Evolutionary conservation across 2,113 vertebrate species (phyloP).

Genomic region (Nerophis lumbriciformis): DNA sequence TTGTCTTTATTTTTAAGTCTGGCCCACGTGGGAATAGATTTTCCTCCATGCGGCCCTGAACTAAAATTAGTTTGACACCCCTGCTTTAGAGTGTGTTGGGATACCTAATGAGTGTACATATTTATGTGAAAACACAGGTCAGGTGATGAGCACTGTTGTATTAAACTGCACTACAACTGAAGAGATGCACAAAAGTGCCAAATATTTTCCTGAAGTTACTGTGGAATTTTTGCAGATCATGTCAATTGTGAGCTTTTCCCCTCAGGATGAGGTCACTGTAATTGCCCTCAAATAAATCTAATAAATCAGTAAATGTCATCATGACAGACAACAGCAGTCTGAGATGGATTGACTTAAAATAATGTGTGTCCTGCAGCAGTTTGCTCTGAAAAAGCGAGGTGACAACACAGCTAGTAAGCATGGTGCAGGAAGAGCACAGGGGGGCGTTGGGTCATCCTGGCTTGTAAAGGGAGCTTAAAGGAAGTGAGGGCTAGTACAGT

Average conservation of each 20-base stretch:
- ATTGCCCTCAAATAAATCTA: slow-evolving; percentile 10
- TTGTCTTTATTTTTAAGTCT: too few relatives aligned
- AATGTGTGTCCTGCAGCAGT: not conserved
- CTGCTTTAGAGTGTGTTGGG: too few relatives aligned
- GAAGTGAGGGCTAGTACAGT: slow-evolving; percentile 23
- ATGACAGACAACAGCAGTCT: slow-evolving; percentile 8
- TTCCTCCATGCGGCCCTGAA: too few relatives aligned
- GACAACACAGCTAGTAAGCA: slow-evolving; percentile 15
- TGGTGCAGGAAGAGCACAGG: slow-evolving; percentile 12
- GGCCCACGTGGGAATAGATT: too few relatives aligned
- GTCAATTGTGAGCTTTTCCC: not conserved
- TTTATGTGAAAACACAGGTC: too few relatives aligned
- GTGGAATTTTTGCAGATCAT: not conserved
- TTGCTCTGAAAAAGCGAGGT: slow-evolving; percentile 5
- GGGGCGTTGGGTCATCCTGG: slow-evolving; percentile 20
- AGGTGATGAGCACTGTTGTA: not conserved
- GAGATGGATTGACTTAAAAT: slow-evolving; percentile 14
- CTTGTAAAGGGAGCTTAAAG: slow-evolving; percentile 25
- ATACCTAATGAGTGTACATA: not conserved
- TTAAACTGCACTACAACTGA: not conserved
- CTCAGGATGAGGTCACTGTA: not conserved
- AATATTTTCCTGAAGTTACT: slow-evolving; percentile 5
- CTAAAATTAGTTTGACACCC: too few relatives aligned
- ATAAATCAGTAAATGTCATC: slow-evolving; percentile 17
- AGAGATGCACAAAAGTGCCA: not conserved